Evolutionary conservation across 2,113 vertebrate genomes (phyloP).

Genomic region (Rhinoderma darwinii): DNA sequence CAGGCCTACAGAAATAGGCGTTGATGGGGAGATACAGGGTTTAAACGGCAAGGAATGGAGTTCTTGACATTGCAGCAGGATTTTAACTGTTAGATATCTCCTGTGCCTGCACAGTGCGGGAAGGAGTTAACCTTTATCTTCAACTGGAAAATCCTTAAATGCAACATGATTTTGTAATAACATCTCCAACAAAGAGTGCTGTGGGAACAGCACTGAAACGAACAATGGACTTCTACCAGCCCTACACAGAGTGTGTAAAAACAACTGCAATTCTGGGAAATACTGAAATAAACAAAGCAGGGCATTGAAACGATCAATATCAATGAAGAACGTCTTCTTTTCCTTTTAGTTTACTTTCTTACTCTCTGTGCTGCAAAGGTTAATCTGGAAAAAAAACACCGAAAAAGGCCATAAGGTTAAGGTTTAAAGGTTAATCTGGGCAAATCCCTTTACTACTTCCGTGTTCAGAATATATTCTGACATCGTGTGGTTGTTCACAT

Average conservation of each 20-base stretch:
- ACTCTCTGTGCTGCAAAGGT: background rate
- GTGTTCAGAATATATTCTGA: background rate
- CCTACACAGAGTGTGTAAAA: background rate
- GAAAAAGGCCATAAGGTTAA: no score
- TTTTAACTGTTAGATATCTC: background rate
- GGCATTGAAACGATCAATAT: background rate
- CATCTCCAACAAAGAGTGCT: background rate
- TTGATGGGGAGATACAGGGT: no score
- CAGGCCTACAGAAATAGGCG: no score
- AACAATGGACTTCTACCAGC: background rate
- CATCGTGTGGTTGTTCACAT: background rate
- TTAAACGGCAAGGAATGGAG: background rate
- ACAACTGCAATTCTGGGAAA: background rate
- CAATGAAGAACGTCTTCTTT: background rate
- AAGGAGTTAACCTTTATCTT: no score
- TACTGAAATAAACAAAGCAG: background rate
- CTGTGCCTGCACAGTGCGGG: background rate
- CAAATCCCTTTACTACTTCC: background rate
- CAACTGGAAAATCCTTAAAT: background rate
- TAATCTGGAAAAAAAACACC: no score
- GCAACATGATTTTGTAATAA: background rate
- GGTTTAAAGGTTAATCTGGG: conserved; percentile 4
- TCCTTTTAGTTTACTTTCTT: background rate
- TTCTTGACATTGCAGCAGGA: background rate
- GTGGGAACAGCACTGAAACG: background rate